Conservation (phyloP, 2,113 vertebrate genomes). For the Pungitius pungitius region DNA sequence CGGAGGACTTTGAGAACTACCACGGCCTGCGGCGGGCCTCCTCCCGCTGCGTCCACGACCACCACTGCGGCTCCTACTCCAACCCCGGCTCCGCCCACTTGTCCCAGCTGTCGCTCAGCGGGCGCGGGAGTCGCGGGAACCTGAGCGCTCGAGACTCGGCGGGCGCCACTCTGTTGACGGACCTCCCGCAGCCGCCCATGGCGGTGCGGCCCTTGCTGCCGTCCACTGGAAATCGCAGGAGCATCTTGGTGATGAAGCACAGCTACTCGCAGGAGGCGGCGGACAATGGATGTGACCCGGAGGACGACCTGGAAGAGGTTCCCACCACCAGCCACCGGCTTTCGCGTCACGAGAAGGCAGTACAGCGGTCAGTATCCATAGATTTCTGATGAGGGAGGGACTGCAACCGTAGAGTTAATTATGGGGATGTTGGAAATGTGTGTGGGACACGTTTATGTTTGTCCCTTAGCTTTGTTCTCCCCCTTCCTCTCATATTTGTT, state of each 20-base stretch:
- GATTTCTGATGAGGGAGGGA: slow-evolving; percentile 88
- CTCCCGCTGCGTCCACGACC: slow-evolving; percentile 95
- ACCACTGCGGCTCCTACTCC: slow-evolving; percentile 92
- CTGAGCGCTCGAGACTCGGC: slow-evolving; percentile 87
- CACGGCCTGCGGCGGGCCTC: slow-evolving; percentile 94
- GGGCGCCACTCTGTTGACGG: slow-evolving; percentile 86
- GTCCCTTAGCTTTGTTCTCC: slow-evolving; percentile 57
- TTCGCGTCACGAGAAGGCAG: slow-evolving; percentile 95
- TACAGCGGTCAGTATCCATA: slow-evolving; percentile 99
- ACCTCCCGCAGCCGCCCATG: slow-evolving; percentile 85
- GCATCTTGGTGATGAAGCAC: slow-evolving; percentile 99
- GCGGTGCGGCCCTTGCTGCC: slow-evolving; percentile 88
- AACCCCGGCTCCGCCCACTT: slow-evolving; percentile 73
- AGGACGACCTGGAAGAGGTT: slow-evolving; percentile 96
- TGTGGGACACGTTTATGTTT: slow-evolving; percentile 72
- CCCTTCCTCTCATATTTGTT: slow-evolving; percentile 52
- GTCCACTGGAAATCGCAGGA: slow-evolving; percentile 87
- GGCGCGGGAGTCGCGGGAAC: slow-evolving; percentile 92
- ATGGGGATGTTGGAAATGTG: slow-evolving; percentile 54
- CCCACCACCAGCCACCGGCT: slow-evolving; percentile 98
- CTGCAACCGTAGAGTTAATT: slow-evolving; percentile 58
- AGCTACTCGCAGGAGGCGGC: slow-evolving; percentile 95
- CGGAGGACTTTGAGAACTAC: slow-evolving; percentile 95
- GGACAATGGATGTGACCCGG: slow-evolving; percentile 89
- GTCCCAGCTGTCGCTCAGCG: slow-evolving; percentile 83